Evolutionary conservation across 2,797 vertebrate species (phyloP).

Genomic region (Chiloscyllium punctatum): DNA sequence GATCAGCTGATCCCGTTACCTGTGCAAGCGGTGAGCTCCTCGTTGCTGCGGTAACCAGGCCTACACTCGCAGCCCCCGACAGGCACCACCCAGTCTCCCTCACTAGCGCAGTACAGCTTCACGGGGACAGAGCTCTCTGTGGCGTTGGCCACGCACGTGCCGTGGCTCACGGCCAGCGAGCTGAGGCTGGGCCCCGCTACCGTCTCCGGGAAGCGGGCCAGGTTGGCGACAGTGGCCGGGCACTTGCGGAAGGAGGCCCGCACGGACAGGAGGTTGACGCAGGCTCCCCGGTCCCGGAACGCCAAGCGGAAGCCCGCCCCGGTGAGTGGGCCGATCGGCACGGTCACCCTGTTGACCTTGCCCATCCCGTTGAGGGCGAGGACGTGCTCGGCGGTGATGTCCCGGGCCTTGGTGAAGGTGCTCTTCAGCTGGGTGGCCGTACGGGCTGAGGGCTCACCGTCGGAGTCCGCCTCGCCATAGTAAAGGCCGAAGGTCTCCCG

Average conservation of each 20-base stretch:
- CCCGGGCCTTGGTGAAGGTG: background rate
- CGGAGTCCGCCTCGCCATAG: background rate
- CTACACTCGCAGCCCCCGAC: background rate
- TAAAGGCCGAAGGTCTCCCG: slow-evolving; percentile 7
- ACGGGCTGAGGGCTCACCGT: background rate
- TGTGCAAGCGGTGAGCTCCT: accelerated
- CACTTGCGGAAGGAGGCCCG: background rate
- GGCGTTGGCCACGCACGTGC: background rate
- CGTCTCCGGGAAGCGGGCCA: background rate
- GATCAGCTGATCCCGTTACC: background rate
- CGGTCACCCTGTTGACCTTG: background rate
- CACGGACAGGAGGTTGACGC: background rate
- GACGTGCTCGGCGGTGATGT: background rate
- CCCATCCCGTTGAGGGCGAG: background rate
- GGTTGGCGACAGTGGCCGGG: background rate
- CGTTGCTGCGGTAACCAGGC: background rate
- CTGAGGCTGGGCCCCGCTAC: background rate
- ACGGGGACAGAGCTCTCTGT: background rate
- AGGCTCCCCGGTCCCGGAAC: background rate
- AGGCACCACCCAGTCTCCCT: slow-evolving; percentile 4
- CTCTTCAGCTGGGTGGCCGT: background rate
- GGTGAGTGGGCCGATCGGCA: background rate
- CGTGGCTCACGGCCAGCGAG: background rate
- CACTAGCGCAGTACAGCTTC: background rate
- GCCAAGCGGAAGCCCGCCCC: background rate